Evolutionary conservation across 1,140 invertebrate species (phyloP), one percentile per base, ranked within the genome.

Genomic region (Apis dorsata): DNA sequence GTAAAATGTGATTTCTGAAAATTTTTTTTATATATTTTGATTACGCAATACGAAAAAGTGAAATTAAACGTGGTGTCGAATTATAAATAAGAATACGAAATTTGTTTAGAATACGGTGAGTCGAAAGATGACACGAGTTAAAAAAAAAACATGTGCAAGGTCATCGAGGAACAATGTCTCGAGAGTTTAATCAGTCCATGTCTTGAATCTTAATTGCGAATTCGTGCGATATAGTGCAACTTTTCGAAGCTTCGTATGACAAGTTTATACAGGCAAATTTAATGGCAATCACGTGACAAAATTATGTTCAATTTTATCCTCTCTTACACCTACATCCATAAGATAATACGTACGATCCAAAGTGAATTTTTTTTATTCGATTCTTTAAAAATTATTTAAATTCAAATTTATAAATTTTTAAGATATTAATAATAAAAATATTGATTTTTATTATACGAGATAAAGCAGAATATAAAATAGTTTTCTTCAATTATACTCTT

Each of bases 231-330:
- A 49, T 24, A 24, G 2, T 15, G 15, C 12, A 15, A n/a, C 49
- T 63, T 60, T 62, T 72, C 44, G n/a, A 65, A 28, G 28, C 28
- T 74, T 59, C 12, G 49, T 63, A 55, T 72, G 78, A 75, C 79
- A 81, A 81, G 79, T 75, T 81, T 81, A 74, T 74, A 49, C 59
- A 24, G 11, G n/a, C 9, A 34, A 28, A 24, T 21, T 70, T 79
- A 70, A 79, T 21, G 15, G 59, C 15, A 28, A 11, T 21, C 68
- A 21, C 57, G 57, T 62, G 78, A 79, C 49, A 1, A 49, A 60
- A 70, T 78, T 59, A 19, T 12, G 44, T 44, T 57, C 53, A 44
- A 44, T 44, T 44, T 44, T 44, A 44, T 44, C 5, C 4, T 44
- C 34, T 44, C 34, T 44, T 44, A 44, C 34, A 44, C 34, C 34